Base-by-base conservation (phyloP, 2,797 vertebrate genomes). In the Leuciscus waleckii region DNA sequence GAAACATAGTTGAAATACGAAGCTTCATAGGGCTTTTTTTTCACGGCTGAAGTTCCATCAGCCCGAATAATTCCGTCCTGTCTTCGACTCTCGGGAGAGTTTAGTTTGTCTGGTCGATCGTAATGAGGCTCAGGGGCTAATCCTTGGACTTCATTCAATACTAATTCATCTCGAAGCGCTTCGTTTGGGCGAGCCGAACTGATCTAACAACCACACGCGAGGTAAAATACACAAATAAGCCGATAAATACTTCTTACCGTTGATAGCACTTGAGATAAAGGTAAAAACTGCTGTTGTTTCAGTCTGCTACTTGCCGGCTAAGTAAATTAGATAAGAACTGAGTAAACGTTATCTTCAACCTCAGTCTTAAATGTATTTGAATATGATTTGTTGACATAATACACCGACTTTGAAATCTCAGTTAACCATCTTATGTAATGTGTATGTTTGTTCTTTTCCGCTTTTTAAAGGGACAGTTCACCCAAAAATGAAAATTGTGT, bases 51-150 rank as follows among this genome's bases (percentile, higher is more conserved):
- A 70, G 43, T 67, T 37, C 23, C 21, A 19, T 16, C 14, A 41
- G 17, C 7, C 46, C 0, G 61, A 79, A 39, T 29, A 8, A 46
- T 70, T 65, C 29, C 5, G 13, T 7, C 13, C n/a, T 7, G 21
- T 73, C 56, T 70, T 23, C 68, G 21, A 69, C 26, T 41, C 21
- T 19, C 67, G 26, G 54, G 37, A 56, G 35, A 41, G 85, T 86
- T 81, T 58, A 77, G 79, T 84, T 23, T 13, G 83, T 69, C 61
- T 32, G 71, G 3, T 84, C 56, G 80, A 83, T 76, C 86, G 89
- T 88, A 82, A 90, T 90, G 89, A 75, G 87, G 87, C 87, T 84
- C 71, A 84, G 84, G 3, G 79, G 87, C 89, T 90, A 88, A 88
- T 84, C 87, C 61, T 80, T 84, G 85, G 79, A 83, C 70, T 84